Conservation (phyloP, 1,140 invertebrate genomes). For the Hylaeus volcanicus region DNA sequence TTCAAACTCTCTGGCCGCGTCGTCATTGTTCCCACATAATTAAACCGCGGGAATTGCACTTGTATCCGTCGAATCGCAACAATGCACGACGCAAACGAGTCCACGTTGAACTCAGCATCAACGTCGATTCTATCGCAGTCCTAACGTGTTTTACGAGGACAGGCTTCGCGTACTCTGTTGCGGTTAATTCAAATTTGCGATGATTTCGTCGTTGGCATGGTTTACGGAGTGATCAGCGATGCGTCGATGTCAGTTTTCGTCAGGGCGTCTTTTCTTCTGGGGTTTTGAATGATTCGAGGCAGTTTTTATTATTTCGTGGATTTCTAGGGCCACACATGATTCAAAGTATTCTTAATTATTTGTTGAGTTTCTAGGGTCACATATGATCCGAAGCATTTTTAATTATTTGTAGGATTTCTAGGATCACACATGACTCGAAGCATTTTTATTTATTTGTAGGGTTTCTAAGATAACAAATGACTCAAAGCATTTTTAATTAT, state of each 20-base stretch:
- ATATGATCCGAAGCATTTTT: too few species aligned
- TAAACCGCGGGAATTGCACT: slow-evolving; percentile 36
- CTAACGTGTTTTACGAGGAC: background rate
- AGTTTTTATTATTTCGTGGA: too few species aligned
- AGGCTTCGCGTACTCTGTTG: background rate
- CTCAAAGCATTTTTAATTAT: too few species aligned
- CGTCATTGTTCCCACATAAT: slow-evolving; percentile 30
- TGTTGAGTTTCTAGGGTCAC: too few species aligned
- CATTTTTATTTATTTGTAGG: too few species aligned
- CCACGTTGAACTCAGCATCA: background rate
- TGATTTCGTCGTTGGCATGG: background rate
- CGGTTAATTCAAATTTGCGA: background rate
- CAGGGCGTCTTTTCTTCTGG: too few species aligned
- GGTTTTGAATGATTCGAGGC: too few species aligned
- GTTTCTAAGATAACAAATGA: too few species aligned
- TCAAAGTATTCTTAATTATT: too few species aligned
- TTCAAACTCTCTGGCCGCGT: slow-evolving; percentile 14
- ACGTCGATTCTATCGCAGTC: background rate
- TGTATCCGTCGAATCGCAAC: background rate
- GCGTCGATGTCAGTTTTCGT: background rate
- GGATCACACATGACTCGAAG: too few species aligned
- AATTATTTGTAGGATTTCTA: too few species aligned
- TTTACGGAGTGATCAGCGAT: background rate
- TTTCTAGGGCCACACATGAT: too few species aligned
- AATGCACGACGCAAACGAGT: background rate